Base-by-base conservation (phyloP, 1,140 invertebrate species). In the Pemphigus obesinymphae region DNA sequence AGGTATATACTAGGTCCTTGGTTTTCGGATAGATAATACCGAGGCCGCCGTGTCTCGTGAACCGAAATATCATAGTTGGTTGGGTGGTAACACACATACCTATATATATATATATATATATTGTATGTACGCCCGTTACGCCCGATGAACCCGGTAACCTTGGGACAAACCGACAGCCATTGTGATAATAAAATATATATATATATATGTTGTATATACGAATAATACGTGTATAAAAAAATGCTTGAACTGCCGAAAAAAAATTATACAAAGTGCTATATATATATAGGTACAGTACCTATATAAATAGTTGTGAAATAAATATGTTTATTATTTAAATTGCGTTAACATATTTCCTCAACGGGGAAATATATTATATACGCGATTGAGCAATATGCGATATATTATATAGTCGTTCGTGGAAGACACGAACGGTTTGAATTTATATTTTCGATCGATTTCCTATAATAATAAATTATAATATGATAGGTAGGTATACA, bases 1-100 rank as follows among this genome's bases (percentile, higher is more conserved):
- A n/a, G n/a, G n/a, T n/a, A n/a, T n/a, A n/a, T n/a, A n/a, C 37
- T 78, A 80, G 76, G n/a, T 80, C 76, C 76, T 80, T 80, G 76
- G 76, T 80, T 80, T 80, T 63, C 26, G 6, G 76, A 80, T 80
- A 80, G 76, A 80, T 61, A 80, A 80, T 63, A 80, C 76, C 76
- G 76, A 80, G 76, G 76, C 76, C 76, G 76, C 53, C 20, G 76
- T 80, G 55, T 80, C 76, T 80, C 76, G 55, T 80, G 76, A 80
- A 80, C 76, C 76, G 76, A 80, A 80, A 61, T 80, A 80, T 80
- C 37, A 80, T 80, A 80, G 37, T 80, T 80, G 76, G 76, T 17
- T 80, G 76, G 76, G 40, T 80, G 76, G 76, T 80, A 80, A 80
- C 70, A 11, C 20, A 20, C 6, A 37, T 8, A 34, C 7, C 3